A percentile compares a stretch with the other conserved stretches of the same genome.
These are phyloP conservation scores for Clavelina lepadiformis DNA, from an alignment of 23 tunicate species.

Conservation along the genomic window DNA sequence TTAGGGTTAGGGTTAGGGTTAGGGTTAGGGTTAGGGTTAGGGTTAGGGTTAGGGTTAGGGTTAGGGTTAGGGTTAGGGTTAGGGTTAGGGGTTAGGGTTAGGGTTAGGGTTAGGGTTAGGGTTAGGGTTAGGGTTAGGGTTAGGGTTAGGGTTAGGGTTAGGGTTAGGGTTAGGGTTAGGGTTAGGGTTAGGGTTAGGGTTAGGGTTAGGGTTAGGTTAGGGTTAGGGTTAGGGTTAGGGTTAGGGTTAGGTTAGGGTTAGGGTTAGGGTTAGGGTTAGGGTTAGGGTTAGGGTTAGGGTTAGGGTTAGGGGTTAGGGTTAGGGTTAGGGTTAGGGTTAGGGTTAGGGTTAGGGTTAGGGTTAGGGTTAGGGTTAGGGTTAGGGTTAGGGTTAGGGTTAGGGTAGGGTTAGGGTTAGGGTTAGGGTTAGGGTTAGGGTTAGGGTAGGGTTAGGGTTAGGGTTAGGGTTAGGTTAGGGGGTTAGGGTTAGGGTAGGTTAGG, in stretches of 20 bases:
- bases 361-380: conserved; percentile 53
- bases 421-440: conserved; percentile 53
- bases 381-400: conserved; percentile 66
- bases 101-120: conserved; percentile 27
- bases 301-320: conserved; percentile 57
- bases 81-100: conserved; percentile 28
- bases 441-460: conserved; percentile 67
- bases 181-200: conserved; percentile 14
- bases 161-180: conserved; percentile 13
- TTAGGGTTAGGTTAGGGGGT: conserved; percentile 56
- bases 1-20: conserved; percentile 36
- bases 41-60: conserved; percentile 34
- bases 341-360: conserved; percentile 63
- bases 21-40: conserved; percentile 36
- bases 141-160: conserved; percentile 34
- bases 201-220: conserved; percentile 13
- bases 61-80: conserved; percentile 36
- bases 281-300: conserved; percentile 68
- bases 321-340: conserved; percentile 58
- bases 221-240: conserved; percentile 50
- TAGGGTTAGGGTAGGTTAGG: conserved; percentile 48
- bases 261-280: conserved; percentile 27
- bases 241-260: conserved; percentile 25
- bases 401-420: conserved; percentile 53
- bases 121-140: conserved; percentile 36